A percentile compares a stretch with the other conserved stretches of the same genome.
Evolutionary conservation across 2,888 invertebrate genomes (phyloP).

Genomic region (Drosophila incognita): DNA sequence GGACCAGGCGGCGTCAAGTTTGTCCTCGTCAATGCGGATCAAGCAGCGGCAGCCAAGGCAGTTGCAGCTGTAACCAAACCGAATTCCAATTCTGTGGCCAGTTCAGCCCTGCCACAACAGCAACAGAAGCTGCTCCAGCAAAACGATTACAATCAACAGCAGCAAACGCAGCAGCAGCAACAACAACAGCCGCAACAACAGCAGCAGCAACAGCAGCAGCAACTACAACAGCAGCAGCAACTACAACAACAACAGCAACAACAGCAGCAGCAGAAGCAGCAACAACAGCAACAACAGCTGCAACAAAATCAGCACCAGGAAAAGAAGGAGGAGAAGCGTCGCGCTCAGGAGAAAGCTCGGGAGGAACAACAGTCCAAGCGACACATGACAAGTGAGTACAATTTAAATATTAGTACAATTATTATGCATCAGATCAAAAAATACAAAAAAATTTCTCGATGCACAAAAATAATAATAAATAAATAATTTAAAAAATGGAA

Average conservation of each 20-base stretch:
- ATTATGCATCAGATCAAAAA: not conserved
- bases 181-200: slow-evolving; percentile 26
- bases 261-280: slow-evolving; percentile 52
- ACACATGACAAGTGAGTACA: slow-evolving; percentile 67
- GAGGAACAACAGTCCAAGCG: slow-evolving; percentile 69
- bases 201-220: slow-evolving; percentile 32
- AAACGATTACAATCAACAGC: slow-evolving; percentile 32
- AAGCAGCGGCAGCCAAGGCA: slow-evolving; percentile 56
- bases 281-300: slow-evolving; percentile 44
- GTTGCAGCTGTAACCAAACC: slow-evolving; percentile 51
- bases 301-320: slow-evolving; percentile 43
- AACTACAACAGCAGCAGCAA: slow-evolving; percentile 22
- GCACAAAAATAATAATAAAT: not conserved
- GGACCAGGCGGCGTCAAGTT: slow-evolving; percentile 84
- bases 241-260: slow-evolving; percentile 33
- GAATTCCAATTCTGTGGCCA: slow-evolving; percentile 8
- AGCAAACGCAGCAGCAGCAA: slow-evolving; percentile 24
- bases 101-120: slow-evolving; percentile 34
- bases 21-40: slow-evolving; percentile 83
- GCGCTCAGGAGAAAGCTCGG: slow-evolving; percentile 57
- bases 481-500: not conserved
- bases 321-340: slow-evolving; percentile 64
- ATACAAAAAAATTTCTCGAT: not conserved
- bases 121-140: slow-evolving; percentile 36
- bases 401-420: not conserved